These are phyloP conservation scores for Drosophila helvetica DNA, from an alignment of 2,888 invertebrate genomes.

Conservation along the genomic window DNA sequence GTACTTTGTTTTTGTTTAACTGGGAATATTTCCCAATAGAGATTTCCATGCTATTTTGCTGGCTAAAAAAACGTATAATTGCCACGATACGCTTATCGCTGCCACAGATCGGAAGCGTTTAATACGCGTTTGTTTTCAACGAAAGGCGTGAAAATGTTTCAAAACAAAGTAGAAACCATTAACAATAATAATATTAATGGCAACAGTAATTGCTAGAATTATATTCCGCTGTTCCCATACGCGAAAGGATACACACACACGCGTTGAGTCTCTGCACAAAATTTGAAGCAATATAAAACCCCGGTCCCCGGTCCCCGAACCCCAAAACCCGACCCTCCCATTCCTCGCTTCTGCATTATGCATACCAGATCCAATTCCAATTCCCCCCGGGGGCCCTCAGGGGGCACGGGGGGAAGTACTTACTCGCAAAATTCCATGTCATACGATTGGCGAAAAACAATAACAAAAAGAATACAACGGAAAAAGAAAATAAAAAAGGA, in stretches of 20 bases:
- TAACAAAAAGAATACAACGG: background rate
- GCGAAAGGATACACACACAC: background rate
- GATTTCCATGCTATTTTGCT: too few relatives aligned
- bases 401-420: background rate
- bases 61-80: background rate
- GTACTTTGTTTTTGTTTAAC: background rate
- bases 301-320: too few relatives aligned
- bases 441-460: background rate
- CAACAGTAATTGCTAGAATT: background rate
- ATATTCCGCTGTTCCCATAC: background rate
- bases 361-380: constrained; percentile 4
- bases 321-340: background rate
- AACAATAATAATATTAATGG: background rate
- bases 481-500: background rate
- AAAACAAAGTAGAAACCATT: background rate
- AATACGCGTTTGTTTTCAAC: background rate
- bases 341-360: background rate
- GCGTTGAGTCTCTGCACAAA: background rate
- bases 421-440: constrained; percentile 6
- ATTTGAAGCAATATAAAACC: background rate
- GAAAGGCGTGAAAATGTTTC: background rate
- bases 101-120: background rate
- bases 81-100: background rate
- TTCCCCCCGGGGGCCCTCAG: background rate
- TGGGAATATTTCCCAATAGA: background rate